Evolutionary conservation across 2,113 vertebrate species (phyloP).

Genomic region (Chloropsis hardwickii): DNA sequence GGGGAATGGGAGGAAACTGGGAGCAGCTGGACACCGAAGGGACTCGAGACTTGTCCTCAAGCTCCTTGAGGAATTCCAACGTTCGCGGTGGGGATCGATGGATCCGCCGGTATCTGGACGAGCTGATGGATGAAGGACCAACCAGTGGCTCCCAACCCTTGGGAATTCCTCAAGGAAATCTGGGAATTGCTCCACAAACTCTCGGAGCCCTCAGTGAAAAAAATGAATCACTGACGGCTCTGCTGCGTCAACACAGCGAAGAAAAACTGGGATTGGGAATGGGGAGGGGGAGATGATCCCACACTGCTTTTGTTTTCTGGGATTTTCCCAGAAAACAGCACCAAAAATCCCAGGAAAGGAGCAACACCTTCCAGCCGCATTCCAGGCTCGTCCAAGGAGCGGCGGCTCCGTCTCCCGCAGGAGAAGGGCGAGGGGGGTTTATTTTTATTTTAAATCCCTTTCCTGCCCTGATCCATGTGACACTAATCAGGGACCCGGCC

Average conservation of each 20-base stretch:
- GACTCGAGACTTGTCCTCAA: conserved; percentile 9
- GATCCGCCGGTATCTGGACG: fast-evolving
- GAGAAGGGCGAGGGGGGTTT: neutral
- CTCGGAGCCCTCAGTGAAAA: conserved; percentile 38
- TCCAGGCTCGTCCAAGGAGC: neutral
- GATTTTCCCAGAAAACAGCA: neutral
- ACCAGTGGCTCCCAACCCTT: conserved; percentile 55
- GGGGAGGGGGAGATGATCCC: neutral
- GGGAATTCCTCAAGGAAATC: conserved; percentile 73
- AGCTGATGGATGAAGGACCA: neutral
- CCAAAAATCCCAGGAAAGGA: neutral
- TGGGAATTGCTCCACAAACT: conserved; percentile 74
- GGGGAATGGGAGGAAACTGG: neutral
- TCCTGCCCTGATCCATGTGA: conserved; percentile 62
- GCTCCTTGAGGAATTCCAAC: neutral
- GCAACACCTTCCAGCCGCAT: fast-evolving
- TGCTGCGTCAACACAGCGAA: conserved; percentile 56
- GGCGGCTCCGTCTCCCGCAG: neutral
- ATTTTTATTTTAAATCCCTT: neutral
- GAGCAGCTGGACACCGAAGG: neutral
- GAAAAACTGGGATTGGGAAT: neutral
- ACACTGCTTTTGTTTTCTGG: fast-evolving
- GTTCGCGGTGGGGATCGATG: fast-evolving
- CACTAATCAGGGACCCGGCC: conserved; percentile 73
- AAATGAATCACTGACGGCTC: neutral